phyloP scores from a whole-genome alignment of 2,113 vertebrate species.

The Psittacara wagleri region DNA sequence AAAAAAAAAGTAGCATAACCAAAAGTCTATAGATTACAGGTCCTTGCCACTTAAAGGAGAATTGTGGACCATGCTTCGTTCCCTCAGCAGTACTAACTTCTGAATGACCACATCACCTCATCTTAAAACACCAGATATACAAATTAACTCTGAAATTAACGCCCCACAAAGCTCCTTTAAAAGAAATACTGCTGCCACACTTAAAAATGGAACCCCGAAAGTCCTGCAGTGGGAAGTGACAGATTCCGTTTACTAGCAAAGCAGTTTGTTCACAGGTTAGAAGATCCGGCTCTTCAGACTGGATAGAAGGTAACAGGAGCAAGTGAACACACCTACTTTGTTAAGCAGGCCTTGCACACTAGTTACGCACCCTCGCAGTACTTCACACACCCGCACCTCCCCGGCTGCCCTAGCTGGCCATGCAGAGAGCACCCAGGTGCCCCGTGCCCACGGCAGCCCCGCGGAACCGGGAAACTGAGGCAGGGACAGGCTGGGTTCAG shows the following conservation, averaged over 20 bases:
- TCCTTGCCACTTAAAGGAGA: background rate
- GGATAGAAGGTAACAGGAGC: background rate
- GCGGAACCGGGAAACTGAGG: background rate
- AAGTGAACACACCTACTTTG: background rate
- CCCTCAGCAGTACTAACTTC: background rate
- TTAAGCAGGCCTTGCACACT: background rate
- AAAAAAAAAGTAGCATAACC: background rate
- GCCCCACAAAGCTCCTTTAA: background rate
- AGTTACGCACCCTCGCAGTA: background rate
- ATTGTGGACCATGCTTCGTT: background rate
- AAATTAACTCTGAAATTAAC: background rate
- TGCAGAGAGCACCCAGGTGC: background rate
- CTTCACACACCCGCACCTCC: background rate
- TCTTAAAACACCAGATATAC: background rate
- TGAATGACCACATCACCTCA: background rate
- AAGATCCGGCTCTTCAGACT: background rate
- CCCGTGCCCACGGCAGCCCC: background rate
- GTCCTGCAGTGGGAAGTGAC: background rate
- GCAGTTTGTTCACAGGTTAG: background rate
- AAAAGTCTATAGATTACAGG: background rate
- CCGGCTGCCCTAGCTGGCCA: background rate
- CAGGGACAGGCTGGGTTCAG: background rate
- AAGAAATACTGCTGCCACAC: background rate
- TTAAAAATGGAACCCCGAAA: background rate
- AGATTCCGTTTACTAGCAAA: background rate